These are phyloP conservation scores for Nomada ruficornis DNA, from an alignment of 2,888 invertebrate species.

Conservation along the genomic window DNA sequence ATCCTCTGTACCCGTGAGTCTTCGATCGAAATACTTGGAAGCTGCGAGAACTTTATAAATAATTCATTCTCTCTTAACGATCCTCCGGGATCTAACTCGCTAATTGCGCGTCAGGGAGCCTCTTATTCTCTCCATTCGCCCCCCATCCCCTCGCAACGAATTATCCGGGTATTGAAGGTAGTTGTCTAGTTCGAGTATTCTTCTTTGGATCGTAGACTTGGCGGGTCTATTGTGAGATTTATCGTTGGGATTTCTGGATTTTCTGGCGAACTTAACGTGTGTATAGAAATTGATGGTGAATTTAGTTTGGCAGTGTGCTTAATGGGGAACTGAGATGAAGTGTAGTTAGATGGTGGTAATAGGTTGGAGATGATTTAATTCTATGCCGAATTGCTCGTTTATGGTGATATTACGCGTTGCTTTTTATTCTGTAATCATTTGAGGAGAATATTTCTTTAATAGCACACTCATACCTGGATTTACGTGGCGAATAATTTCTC, in stretches of 20 bases:
- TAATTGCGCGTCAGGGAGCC: constrained; percentile 31
- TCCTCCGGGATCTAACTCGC: constrained; percentile 38
- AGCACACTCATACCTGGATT: neutral
- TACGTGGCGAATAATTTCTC: too few species aligned
- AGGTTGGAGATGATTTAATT: too few species aligned
- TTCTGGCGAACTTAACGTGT: too few species aligned
- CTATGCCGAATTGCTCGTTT: neutral
- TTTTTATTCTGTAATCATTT: neutral
- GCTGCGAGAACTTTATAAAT: constrained; percentile 47
- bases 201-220: too few species aligned
- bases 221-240: too few species aligned
- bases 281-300: too few species aligned
- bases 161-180: constrained; percentile 10
- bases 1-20: constrained; percentile 15
- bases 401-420: neutral
- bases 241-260: too few species aligned
- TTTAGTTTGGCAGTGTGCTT: too few species aligned
- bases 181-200: neutral
- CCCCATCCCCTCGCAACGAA: neutral
- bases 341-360: too few species aligned
- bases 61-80: constrained; percentile 50
- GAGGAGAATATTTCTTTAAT: neutral
- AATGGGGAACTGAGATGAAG: too few species aligned
- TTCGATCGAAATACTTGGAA: constrained; percentile 41
- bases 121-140: neutral